phyloP scores from a whole-genome alignment of 2,113 vertebrate species.

The Oncorhynchus nerka region DNA sequence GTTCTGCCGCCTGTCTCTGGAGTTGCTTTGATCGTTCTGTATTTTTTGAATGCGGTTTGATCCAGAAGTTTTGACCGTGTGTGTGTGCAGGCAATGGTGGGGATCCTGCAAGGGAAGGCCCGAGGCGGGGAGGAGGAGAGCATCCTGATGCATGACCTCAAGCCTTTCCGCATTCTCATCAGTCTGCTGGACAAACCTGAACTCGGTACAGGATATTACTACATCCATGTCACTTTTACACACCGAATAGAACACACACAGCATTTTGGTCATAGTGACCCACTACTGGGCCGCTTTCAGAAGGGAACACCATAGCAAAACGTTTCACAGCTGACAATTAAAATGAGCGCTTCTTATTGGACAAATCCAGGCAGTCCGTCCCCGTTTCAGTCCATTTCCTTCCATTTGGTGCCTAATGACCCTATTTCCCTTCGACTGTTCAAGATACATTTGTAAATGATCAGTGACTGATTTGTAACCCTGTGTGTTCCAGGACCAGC shows the following conservation, averaged over 20 bases:
- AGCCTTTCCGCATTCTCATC: conserved; percentile 98
- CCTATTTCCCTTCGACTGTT: not conserved
- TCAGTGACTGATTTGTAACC: not conserved
- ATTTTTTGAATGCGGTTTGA: conserved; percentile 11
- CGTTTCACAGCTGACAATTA: not conserved
- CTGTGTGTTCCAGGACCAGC: conserved; percentile 80
- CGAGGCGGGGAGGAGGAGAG: conserved; percentile 88
- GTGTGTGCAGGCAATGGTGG: conserved; percentile 89
- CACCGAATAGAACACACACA: not conserved
- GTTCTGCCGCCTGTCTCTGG: not conserved
- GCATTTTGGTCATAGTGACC: not conserved
- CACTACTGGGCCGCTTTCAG: too few relatives aligned
- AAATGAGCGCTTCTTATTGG: too few relatives aligned
- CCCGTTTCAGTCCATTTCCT: too few relatives aligned
- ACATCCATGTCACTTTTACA: not conserved
- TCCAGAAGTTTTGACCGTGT: not conserved
- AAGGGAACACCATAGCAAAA: not conserved
- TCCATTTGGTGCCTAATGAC: too few relatives aligned
- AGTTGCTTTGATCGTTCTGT: not conserved
- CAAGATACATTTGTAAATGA: too few relatives aligned
- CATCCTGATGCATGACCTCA: conserved; percentile 91
- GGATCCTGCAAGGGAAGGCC: conserved; percentile 93
- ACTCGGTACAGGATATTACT: conserved; percentile 77
- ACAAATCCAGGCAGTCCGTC: too few relatives aligned
- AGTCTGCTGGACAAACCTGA: conserved; percentile 98